Evolutionary conservation across 2,888 invertebrate species (phyloP).

Genomic region (Rambutsinella grinnellia): DNA sequence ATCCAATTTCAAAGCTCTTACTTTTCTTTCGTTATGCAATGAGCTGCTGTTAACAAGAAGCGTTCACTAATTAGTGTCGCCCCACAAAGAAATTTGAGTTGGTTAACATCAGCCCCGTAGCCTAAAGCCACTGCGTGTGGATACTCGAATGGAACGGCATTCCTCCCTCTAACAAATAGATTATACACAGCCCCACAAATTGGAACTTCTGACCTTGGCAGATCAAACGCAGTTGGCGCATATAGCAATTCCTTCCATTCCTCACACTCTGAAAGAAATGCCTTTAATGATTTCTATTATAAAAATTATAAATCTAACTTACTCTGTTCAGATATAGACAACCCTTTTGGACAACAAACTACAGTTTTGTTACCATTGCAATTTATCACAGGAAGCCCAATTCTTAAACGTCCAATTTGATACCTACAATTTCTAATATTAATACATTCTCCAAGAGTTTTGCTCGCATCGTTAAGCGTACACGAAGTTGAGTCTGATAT

Average conservation of each 20-base stretch:
- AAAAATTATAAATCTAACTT: not conserved
- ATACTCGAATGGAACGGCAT: conserved; percentile 22
- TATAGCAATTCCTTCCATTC: conserved; percentile 24
- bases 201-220: not conserved
- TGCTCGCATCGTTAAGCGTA: not conserved
- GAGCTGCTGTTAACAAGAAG: conserved; percentile 83
- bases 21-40: conserved; percentile 77
- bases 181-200: not conserved
- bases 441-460: conserved; percentile 17
- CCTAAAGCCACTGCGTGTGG: conserved; percentile 35
- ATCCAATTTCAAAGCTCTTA: conserved; percentile 7
- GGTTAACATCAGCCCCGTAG: conserved; percentile 1
- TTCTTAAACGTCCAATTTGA: conserved; percentile 6
- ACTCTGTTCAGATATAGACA: conserved; percentile 19
- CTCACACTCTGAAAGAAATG: conserved; percentile 10
- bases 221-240: conserved; percentile 15
- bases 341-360: conserved; percentile 22
- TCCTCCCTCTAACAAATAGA: conserved; percentile 29
- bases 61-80: conserved; percentile 81
- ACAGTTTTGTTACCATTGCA: not conserved
- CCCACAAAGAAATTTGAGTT: conserved; percentile 74
- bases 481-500: not conserved
- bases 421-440: conserved; percentile 26
- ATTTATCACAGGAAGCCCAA: conserved; percentile 4
- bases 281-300: not conserved